Evolutionary conservation across 1,140 invertebrate species (phyloP), one percentile per base, ranked within the genome.

Genomic region (Cyclargus thomasi): DNA sequence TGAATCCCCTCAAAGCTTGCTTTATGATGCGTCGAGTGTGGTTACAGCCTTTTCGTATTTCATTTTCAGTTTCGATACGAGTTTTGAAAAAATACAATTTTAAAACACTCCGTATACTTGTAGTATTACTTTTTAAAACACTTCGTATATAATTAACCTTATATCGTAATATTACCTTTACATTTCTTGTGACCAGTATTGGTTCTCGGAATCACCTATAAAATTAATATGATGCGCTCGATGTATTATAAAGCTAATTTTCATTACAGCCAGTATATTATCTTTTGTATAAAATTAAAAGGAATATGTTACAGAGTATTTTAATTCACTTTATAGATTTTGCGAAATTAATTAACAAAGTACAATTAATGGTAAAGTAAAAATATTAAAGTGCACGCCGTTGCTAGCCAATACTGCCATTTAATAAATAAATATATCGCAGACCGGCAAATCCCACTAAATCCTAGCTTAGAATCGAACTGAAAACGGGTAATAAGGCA

Each of bases 401-500:
- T n/a, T n/a, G n/a, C n/a, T 4, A 2, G 17, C 53, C 53, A 7
- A 55, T 55, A 23, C 23, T 0, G 16, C 22, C 35, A 21, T 65
- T 21, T 11, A 59, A 68, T 36, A 64, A 53, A 71, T 55, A 69
- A 63, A 70, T 65, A 70, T 73, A 68, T 65, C 35, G 63, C 18
- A 67, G 8, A 73, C 70, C 67, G 67, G 68, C 64, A 83, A 84
- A 83, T 84, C 83, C 81, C 67, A 68, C 72, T 76, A 79, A 86
- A 86, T 82, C 82, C 82, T 70, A 77, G 77, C 77, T 79, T 65
- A 70, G 79, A 84, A 82, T 88, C 74, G 77, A 83, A 82, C 77
- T 85, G 79, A 82, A 85, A 83, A 83, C 83, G 47, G 82, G 83
- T 88, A 86, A 86, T 86, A 86, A 88, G 82, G 84, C 86, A 86